Evolutionary conservation across 2,888 invertebrate genomes (phyloP), one percentile per base, ranked within the genome.

Genomic region (Lamellibrachia columna): DNA sequence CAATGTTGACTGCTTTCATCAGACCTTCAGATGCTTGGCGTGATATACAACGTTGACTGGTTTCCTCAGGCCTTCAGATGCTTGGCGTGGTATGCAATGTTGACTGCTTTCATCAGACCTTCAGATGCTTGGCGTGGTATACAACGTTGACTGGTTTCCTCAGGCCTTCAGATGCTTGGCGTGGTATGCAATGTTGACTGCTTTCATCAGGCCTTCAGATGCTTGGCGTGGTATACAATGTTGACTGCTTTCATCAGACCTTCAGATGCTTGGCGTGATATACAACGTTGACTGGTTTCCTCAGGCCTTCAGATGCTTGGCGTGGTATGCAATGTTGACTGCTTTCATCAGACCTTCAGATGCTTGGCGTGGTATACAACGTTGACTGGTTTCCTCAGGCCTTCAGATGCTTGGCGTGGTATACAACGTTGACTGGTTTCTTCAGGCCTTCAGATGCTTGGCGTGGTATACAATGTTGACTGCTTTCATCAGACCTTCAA

Each of bases 291-390:
- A 58, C 58, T 58, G 7, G 6, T 58, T 58, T 58, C 7, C 0
- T 94, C 92, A 94, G 7, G 93, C 93, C 52, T 94, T 94, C 40
- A 98, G 97, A 96, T 98, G 97, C 95, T 98, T 98, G 3, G 98
- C 97, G 96, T 99, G 99, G 96, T 98, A 98, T 93, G 97, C 97
- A 93, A 99, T 97, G 96, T 99, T 58, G 8, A 58, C 58, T 58
- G 7, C 2, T 58, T 58, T 58, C 7, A 0, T 94, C 92, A 94
- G 7, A 92, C 93, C 52, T 94, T 94, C 40, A 98, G 97, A 96
- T 98, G 97, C 95, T 98, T 98, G 3, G 98, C 97, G 96, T 99
- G 99, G 96, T 98, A 98, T 93, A 97, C 97, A 93, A 99, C 97
- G 96, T 99, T 58, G 58, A 58, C 58, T 7, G 7, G 9, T 7